Evolutionary conservation across 2,113 vertebrate genomes (phyloP).

Genomic region (Zeus faber): DNA sequence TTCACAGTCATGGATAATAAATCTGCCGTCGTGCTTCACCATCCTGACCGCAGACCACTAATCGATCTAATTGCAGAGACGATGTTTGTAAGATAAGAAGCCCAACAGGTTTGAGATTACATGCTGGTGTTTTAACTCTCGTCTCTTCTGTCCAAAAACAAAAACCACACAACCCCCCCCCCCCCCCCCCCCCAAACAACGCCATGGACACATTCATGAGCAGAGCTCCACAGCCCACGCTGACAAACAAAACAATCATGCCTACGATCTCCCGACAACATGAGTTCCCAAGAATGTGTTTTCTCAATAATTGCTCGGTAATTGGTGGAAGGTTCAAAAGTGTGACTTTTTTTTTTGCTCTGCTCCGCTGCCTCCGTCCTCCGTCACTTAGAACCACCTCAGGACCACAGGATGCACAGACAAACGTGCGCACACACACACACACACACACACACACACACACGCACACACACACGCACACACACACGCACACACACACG

Average conservation of each 20-base stretch:
- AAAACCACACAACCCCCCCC: no score
- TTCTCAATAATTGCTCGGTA: conserved; percentile 23
- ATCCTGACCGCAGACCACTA: no score
- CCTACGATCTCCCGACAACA: conserved; percentile 15
- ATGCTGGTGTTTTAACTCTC: background rate
- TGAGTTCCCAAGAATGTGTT: conserved; percentile 14
- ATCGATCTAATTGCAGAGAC: no score
- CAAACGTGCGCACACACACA: conserved; percentile 1
- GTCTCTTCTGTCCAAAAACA: background rate
- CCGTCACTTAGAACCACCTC: no score
- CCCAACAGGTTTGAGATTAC: no score
- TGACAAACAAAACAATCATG: conserved; percentile 24
- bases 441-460: conserved; percentile 4
- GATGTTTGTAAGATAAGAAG: no score
- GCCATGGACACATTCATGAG: background rate
- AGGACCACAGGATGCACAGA: no score
- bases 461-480: conserved; percentile 7
- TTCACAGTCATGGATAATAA: no score
- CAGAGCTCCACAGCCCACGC: background rate
- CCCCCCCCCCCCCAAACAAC: no score
- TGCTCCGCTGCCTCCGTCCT: background rate
- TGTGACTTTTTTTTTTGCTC: background rate
- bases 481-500: conserved; percentile 16
- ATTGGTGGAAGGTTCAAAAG: background rate
- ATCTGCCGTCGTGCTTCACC: no score